phyloP scores from a whole-genome alignment of 1,140 invertebrate genomes.

The Condylostylus longicornis region DNA sequence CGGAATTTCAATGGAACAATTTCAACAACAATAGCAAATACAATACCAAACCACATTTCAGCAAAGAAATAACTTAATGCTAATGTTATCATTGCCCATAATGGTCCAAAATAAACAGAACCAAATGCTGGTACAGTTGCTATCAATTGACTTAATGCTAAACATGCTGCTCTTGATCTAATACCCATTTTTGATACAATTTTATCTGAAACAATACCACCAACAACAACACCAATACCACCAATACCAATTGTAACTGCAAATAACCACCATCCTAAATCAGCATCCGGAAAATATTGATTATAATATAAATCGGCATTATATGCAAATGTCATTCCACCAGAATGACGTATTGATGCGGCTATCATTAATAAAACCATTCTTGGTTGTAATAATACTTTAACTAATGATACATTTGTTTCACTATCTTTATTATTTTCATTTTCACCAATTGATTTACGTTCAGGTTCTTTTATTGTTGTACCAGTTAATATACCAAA shows the following conservation, averaged over 20 bases:
- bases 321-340: slow-evolving; percentile 78
- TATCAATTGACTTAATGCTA: slow-evolving; percentile 70
- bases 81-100: slow-evolving; percentile 72
- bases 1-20: slow-evolving; percentile 65
- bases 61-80: slow-evolving; percentile 75
- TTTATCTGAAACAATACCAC: slow-evolving; percentile 77
- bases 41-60: slow-evolving; percentile 87
- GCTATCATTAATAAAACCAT: slow-evolving; percentile 69
- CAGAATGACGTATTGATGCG: slow-evolving; percentile 79
- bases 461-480: slow-evolving; percentile 61
- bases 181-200: slow-evolving; percentile 78
- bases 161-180: slow-evolving; percentile 63
- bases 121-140: slow-evolving; percentile 80
- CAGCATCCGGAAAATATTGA: slow-evolving; percentile 70
- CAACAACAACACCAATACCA: slow-evolving; percentile 71
- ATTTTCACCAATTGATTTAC: slow-evolving; percentile 56
- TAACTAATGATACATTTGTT: slow-evolving; percentile 46
- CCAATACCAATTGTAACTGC: slow-evolving; percentile 75
- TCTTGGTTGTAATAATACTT: slow-evolving; percentile 57
- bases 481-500: slow-evolving; percentile 56
- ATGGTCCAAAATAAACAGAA: slow-evolving; percentile 66
- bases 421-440: slow-evolving; percentile 24
- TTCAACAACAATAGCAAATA: slow-evolving; percentile 77
- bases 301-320: slow-evolving; percentile 80
- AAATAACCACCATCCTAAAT: slow-evolving; percentile 77